Conservation (phyloP, 2,113 vertebrate genomes). For the Loxodonta africana region DNA sequence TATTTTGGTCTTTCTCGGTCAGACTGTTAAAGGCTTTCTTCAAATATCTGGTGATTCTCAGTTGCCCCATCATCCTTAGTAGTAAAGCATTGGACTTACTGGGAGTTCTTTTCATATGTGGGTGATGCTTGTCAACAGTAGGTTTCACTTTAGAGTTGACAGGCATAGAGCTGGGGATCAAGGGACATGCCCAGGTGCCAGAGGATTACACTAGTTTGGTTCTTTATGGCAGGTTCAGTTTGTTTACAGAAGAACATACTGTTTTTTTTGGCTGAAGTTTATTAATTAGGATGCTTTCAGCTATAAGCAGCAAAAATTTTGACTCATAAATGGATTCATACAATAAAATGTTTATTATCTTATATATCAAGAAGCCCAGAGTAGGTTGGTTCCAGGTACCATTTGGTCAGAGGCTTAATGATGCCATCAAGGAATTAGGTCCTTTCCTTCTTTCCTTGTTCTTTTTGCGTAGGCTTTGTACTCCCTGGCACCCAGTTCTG, state of each 20-base stretch:
- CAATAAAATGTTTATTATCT: neutral
- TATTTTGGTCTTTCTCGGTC: conserved; percentile 14
- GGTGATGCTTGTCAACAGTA: conserved; percentile 34
- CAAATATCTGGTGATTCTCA: conserved; percentile 27
- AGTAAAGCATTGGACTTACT: neutral
- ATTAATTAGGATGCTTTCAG: conserved; percentile 36
- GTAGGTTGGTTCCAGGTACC: neutral
- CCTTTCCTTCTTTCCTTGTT: neutral
- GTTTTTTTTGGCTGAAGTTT: conserved; percentile 16
- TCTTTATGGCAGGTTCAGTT: neutral
- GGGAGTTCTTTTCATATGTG: neutral
- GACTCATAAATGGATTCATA: neutral
- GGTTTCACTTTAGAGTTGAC: neutral
- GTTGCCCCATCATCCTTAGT: neutral
- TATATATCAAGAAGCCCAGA: neutral
- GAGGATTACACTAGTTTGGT: conserved; percentile 5
- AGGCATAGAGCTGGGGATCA: neutral
- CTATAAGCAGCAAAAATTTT: conserved; percentile 1
- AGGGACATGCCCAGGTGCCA: neutral
- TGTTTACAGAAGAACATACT: conserved; percentile 49
- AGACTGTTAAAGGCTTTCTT: neutral
- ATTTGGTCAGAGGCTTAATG: neutral
- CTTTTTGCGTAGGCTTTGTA: neutral
- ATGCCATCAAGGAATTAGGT: neutral
- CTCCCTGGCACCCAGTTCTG: neutral